Base-by-base conservation (phyloP, 2,888 invertebrate species). In the Drosophila dives region DNA sequence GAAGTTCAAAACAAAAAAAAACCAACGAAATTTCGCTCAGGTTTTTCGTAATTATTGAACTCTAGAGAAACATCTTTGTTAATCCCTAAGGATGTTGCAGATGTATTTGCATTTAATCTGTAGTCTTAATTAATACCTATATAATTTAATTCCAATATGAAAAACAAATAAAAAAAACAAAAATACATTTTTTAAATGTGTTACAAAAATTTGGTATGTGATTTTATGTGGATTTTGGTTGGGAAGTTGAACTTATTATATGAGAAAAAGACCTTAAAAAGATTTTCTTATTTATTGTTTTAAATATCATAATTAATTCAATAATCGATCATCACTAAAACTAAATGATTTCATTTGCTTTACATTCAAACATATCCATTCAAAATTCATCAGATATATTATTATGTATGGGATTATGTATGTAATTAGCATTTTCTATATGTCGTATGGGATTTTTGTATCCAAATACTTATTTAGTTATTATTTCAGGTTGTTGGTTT, bases 21-120 rank as follows among this genome's bases (percentile, higher is more conserved):
- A 56, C 60, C 64, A 81, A 88, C 80, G 87, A 86, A 87, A 84
- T 79, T 78, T 81, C 83, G 90, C 90, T 89, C 89, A 87, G 89
- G 89, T 78, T 77, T 82, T 84, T 83, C 86, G 83, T 81, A 84
- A 62, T 68, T 75, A 83, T 86, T 76, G 75, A 72, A 79, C 62
- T 71, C 34, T 75, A 75, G 63, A 80, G 56, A 49, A 64, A 62
- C 76, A 55, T 76, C 80, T 76, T 64, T 77, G 77, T 77, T 77
- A 72, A 80, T 61, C 42, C 61, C 65, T 54, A 40, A 65, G 62
- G 75, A 75, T 80, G 80, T 77, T 80, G 50, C 51, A 42, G 33
- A 76, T 72, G 64, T 78, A 86, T 73, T 85, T 89, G 83, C 84
- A 84, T 89, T 84, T 84, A 86, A 86, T 83, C 84, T 73, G 81